A percentile compares a stretch with the other conserved stretches of the same genome.
Conservation (phyloP, 1,140 invertebrate genomes). For the Copidosoma floridanum region DNA sequence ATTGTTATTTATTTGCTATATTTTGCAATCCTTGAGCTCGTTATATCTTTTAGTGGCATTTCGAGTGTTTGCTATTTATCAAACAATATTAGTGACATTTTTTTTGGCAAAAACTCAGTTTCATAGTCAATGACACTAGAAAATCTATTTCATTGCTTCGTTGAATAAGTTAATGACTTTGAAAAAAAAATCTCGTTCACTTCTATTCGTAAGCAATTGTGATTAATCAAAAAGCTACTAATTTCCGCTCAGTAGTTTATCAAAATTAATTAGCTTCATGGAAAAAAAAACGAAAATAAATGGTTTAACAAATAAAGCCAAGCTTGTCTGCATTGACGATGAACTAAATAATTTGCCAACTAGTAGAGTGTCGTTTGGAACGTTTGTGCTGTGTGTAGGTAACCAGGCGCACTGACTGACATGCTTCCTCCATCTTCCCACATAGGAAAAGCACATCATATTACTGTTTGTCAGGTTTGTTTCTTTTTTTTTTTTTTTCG, state of each 20-base stretch:
- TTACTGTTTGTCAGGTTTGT: constrained; percentile 52
- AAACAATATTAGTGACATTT: constrained; percentile 11
- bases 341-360: constrained; percentile 25
- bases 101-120: constrained; percentile 11
- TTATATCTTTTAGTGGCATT: constrained; percentile 18
- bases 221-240: background rate
- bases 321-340: constrained; percentile 21
- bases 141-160: too few species aligned
- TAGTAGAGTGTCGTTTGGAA: constrained; percentile 50
- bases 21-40: constrained; percentile 8
- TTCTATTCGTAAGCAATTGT: background rate
- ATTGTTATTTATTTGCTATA: too few species aligned
- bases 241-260: background rate
- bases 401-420: constrained; percentile 52
- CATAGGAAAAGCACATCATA: constrained; percentile 48
- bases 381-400: constrained; percentile 54
- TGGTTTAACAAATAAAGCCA: too few species aligned
- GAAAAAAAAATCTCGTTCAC: background rate
- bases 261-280: too few species aligned
- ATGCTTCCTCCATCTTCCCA: constrained; percentile 47
- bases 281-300: too few species aligned
- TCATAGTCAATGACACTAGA: constrained; percentile 15
- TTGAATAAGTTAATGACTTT: background rate
- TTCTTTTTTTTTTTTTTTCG: constrained; percentile 39
- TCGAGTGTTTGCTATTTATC: constrained; percentile 23